Conservation (phyloP, 2,888 invertebrate species). For the Drosophila pseudotakahashii region DNA sequence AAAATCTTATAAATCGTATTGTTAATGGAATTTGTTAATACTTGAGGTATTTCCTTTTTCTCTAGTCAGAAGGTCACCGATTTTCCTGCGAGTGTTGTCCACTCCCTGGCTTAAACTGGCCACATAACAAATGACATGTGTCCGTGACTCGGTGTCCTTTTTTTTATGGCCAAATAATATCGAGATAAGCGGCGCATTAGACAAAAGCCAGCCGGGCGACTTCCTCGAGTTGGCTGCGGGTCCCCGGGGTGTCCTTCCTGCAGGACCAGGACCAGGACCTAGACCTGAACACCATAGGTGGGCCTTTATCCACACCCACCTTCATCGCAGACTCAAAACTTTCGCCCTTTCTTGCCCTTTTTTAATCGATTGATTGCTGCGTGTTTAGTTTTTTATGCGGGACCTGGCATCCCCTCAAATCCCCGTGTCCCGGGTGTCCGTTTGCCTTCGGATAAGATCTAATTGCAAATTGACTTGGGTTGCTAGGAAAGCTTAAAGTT, state of each 20-base stretch:
- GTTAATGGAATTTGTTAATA: no score
- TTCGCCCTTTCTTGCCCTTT: conserved; percentile 8
- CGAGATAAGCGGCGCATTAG: conserved; percentile 73
- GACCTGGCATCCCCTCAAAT: conserved; percentile 40
- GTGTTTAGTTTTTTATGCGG: conserved; percentile 66
- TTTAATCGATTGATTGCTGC: conserved; percentile 76
- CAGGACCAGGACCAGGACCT: conserved; percentile 15
- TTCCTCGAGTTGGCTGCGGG: conserved; percentile 26
- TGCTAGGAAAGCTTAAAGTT: conserved; percentile 18
- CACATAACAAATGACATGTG: conserved; percentile 73
- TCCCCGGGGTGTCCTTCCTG: conserved; percentile 62
- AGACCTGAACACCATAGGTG: conserved; percentile 36
- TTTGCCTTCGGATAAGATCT: conserved; percentile 60
- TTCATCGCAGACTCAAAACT: conserved; percentile 19
- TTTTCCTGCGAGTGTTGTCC: conserved; percentile 11
- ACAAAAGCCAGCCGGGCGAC: conserved; percentile 60
- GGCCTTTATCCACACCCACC: conserved; percentile 7
- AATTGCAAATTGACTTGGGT: conserved; percentile 65
- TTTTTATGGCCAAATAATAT: conserved; percentile 76
- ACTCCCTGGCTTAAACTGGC: conserved; percentile 21
- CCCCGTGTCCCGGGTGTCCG: conserved; percentile 7
- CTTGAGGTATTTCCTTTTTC: no score
- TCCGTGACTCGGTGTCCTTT: conserved; percentile 28
- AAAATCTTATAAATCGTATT: no score
- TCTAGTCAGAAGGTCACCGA: no score